Conservation (phyloP, 2,888 invertebrate genomes). For the Orchesella flavescens region DNA sequence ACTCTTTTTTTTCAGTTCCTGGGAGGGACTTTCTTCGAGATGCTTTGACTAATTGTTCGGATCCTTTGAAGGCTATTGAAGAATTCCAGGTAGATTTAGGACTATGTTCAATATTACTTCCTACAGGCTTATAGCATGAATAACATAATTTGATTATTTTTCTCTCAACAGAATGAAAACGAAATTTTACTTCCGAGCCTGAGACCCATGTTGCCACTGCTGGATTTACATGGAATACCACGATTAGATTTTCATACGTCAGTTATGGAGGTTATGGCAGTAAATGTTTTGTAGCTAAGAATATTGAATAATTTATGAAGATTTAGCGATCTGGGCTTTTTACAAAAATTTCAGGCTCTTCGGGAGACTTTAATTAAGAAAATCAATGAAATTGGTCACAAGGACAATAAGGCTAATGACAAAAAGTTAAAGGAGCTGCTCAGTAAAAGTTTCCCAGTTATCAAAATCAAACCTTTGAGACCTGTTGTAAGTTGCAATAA, state of each 20-base stretch:
- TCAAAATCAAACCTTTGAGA: constrained; percentile 89
- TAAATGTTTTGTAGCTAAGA: not conserved
- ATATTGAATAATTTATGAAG: too few species aligned
- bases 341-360: constrained; percentile 76
- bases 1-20: too few species aligned
- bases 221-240: constrained; percentile 94
- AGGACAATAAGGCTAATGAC: constrained; percentile 83
- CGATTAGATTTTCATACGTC: constrained; percentile 96
- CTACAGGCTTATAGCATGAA: too few species aligned
- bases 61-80: constrained; percentile 97
- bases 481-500: constrained; percentile 83
- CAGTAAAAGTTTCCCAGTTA: constrained; percentile 93
- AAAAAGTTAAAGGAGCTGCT: constrained; percentile 91
- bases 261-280: constrained; percentile 83
- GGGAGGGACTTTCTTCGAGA: constrained; percentile 90
- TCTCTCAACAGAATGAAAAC: constrained; percentile 83
- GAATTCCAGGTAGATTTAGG: constrained; percentile 97
- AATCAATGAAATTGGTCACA: constrained; percentile 85
- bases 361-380: constrained; percentile 84
- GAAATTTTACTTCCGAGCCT: constrained; percentile 93
- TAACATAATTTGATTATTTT: constrained; percentile 24
- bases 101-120: too few species aligned
- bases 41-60: constrained; percentile 94
- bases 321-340: constrained; percentile 6
- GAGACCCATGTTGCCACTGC: constrained; percentile 92